phyloP scores from a whole-genome alignment of 2,797 vertebrate species.

The Limosa lapponica region DNA sequence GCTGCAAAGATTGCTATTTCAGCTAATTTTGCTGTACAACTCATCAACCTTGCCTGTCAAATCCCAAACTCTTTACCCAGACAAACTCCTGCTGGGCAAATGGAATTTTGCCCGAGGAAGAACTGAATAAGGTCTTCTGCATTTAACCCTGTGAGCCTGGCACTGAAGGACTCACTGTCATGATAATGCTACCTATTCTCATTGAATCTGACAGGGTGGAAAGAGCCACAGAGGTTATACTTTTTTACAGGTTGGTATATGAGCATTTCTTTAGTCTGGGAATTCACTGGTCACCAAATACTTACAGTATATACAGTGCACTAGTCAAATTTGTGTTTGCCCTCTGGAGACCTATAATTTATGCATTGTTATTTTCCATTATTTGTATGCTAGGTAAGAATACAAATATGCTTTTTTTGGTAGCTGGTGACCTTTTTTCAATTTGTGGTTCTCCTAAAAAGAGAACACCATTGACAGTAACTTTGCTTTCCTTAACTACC shows the following conservation, averaged over 20 bases:
- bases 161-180: background rate
- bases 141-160: background rate
- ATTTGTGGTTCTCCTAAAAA: background rate
- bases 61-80: background rate
- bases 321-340: background rate
- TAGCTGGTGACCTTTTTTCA: background rate
- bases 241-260: background rate
- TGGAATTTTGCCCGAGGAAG: background rate
- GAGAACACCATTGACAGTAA: background rate
- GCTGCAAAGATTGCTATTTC: background rate
- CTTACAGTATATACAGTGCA: background rate
- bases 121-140: background rate
- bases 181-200: background rate
- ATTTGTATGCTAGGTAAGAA: background rate
- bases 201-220: background rate
- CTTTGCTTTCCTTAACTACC: background rate
- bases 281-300: background rate
- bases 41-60: slow-evolving; percentile 1
- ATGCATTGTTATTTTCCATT: background rate
- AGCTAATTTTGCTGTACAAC: background rate
- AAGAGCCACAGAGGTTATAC: background rate
- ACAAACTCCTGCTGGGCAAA: background rate
- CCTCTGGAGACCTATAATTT: background rate
- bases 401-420: background rate
- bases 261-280: background rate